Evolutionary conservation across 2,797 vertebrate species (phyloP).

Genomic region (Oreonectes daqikongensis): DNA sequence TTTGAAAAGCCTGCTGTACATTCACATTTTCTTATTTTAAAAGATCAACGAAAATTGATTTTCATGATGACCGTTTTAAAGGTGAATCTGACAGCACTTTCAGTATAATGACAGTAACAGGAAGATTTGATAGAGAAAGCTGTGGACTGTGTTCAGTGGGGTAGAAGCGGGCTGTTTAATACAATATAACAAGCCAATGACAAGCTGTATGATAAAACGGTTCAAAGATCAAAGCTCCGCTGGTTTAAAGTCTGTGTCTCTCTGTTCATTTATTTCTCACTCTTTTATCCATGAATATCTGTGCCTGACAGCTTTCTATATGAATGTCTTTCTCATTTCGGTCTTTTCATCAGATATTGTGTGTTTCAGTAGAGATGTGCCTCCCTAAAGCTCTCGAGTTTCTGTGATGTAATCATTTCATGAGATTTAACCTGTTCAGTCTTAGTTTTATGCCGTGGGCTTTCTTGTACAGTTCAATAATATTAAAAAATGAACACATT

Average conservation of each 20-base stretch:
- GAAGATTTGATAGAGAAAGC: constrained; percentile 25
- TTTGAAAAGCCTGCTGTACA: neutral
- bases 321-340: constrained; percentile 17
- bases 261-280: constrained; percentile 16
- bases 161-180: constrained; percentile 24
- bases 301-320: constrained; percentile 28
- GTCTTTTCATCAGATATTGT: constrained; percentile 24
- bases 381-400: constrained; percentile 15
- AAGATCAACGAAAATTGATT: constrained; percentile 23
- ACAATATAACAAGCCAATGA: constrained; percentile 22
- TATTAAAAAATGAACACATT: neutral
- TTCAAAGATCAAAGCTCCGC: constrained; percentile 35
- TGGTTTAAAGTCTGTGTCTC: constrained; percentile 39
- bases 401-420: constrained; percentile 45
- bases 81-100: neutral
- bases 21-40: constrained; percentile 9
- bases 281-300: constrained; percentile 29
- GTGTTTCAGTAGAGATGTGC: constrained; percentile 18
- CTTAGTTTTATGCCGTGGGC: constrained; percentile 26
- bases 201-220: constrained; percentile 38
- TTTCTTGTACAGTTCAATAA: neutral
- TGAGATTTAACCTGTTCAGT: constrained; percentile 62
- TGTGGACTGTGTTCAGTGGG: constrained; percentile 23
- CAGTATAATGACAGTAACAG: constrained; percentile 1
- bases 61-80: constrained; percentile 10